Evolutionary conservation across 92 coral and sea anemone genomes (phyloP), one percentile per base, ranked within the genome.

Genomic region (Siderastrea radians): DNA sequence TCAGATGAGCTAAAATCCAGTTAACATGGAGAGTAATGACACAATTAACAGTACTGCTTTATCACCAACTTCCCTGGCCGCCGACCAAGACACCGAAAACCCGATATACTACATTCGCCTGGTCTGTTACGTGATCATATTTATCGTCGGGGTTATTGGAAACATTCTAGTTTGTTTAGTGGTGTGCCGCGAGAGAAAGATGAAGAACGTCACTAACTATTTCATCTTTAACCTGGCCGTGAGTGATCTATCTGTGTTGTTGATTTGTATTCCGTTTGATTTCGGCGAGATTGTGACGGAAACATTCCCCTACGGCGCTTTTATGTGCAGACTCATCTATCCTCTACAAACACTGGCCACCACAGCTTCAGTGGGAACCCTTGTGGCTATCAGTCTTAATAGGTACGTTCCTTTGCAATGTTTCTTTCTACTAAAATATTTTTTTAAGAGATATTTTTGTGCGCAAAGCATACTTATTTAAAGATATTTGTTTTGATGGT

Each of bases 291-390:
- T 86, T 54, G 79, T 95, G 11, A 95, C 96, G 6, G 75, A 83
- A 15, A 82, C 90, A 63, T 98, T 98, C 93, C 98, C 98, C 5
- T 98, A 98, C 55, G 99, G 99, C 0, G 93, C 94, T 0, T 91
- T 96, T 6, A 94, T 98, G 95, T 98, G 99, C 75, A 90, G 94
- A 60, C 90, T 98, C 0, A 86, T 98, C 44, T 92, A 90, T 65
- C 99, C 99, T 4, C 84, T 98, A 19, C 99, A 98, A 84, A 98
- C 99, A 8, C 89, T 98, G 95, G 99, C 99, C 0, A 85, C 98
- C 0, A 98, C 98, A 0, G 99, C 99, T 4, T 98, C 99, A 0
- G 99, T 98, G 0, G 98, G 98, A 52, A 96, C 99, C 5, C 87
- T 98, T 49, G 99, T 98, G 11, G 98, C 99, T 0, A 98, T 98